Percentiles rank a stretch among this genome's conserved stretches.
Conservation (phyloP, 2,113 vertebrate genomes). For the Cairina moschata region DNA sequence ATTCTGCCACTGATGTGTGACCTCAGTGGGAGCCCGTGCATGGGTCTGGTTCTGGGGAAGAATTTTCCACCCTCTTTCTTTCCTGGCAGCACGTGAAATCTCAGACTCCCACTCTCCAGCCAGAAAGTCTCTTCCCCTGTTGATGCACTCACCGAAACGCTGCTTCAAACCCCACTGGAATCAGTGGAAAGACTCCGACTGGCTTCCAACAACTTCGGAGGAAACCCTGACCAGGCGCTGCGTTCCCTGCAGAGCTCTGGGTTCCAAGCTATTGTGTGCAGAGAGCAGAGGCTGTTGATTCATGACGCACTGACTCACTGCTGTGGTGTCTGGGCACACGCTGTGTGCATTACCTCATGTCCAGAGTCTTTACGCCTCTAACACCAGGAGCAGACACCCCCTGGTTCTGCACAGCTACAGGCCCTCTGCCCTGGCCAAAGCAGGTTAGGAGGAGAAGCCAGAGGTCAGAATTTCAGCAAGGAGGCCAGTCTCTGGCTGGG, state of each 20-base stretch:
- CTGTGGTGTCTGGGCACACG: conserved; percentile 45
- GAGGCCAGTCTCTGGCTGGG: not conserved
- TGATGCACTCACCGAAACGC: not conserved
- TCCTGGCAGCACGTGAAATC: not conserved
- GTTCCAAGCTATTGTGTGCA: conserved; percentile 19
- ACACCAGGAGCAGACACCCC: not conserved
- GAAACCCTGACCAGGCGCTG: not conserved
- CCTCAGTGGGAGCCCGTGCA: not conserved
- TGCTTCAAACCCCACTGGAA: not conserved
- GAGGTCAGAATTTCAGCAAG: not conserved
- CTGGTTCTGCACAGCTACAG: not conserved
- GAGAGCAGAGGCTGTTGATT: not conserved
- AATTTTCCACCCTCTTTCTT: not conserved
- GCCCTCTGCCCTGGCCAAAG: not conserved
- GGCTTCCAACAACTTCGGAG: not conserved
- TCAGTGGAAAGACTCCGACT: conserved; percentile 1
- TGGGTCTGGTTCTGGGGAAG: not conserved
- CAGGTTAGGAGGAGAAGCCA: not conserved
- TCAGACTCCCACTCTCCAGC: not conserved
- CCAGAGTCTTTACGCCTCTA: not conserved
- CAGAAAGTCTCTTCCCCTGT: not conserved
- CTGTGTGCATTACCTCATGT: conserved; percentile 17
- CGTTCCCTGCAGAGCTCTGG: not conserved
- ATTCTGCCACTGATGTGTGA: not conserved
- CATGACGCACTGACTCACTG: conserved; percentile 12